phyloP scores from a whole-genome alignment of 37 sponge, comb jelly and placozoan species.

The Mnemiopsis leidyi region DNA sequence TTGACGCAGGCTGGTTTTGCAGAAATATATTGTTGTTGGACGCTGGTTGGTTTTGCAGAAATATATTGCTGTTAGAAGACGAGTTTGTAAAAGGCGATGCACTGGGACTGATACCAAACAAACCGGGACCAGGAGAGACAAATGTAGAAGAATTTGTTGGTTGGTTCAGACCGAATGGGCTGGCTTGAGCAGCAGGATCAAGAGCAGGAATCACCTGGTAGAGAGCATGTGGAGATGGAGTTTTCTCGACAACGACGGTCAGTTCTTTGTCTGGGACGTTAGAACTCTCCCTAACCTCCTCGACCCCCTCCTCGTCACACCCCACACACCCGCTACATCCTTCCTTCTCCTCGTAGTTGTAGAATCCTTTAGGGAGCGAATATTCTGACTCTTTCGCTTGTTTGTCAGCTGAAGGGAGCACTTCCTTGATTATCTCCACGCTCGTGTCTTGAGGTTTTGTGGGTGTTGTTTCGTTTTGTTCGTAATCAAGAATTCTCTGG shows the following conservation, averaged over 20 bases:
- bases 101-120: constrained; percentile 4
- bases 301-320: background rate
- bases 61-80: background rate
- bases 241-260: background rate
- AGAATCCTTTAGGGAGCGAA: background rate
- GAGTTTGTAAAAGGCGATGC: background rate
- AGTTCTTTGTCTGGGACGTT: background rate
- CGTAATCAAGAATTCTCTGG: background rate
- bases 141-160: background rate
- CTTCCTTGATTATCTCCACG: constrained; percentile 12
- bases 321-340: background rate
- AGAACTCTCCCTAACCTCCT: background rate
- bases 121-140: background rate
- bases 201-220: background rate
- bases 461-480: background rate
- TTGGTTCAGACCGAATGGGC: background rate
- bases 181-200: background rate
- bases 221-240: background rate
- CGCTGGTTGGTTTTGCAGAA: background rate
- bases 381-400: background rate
- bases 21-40: background rate
- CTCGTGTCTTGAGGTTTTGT: background rate
- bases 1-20: background rate
- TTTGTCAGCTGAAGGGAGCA: background rate
- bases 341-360: background rate